Evolutionary conservation across 2,888 invertebrate genomes (phyloP), one percentile per base, ranked within the genome.

Genomic region (Agrilus biguttatus): DNA sequence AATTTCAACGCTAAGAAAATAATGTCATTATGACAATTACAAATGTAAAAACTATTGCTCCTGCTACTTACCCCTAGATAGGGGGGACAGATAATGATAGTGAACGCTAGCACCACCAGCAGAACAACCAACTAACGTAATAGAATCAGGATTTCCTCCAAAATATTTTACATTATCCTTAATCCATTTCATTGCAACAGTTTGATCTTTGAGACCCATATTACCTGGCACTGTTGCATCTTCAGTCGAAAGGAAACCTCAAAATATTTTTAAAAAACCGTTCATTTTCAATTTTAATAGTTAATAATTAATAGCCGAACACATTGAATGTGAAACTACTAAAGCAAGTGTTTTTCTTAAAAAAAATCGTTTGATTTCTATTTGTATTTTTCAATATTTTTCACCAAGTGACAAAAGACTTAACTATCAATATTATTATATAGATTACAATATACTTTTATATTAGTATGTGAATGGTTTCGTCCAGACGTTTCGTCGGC

Each of bases 91-190:
- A 49, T 77, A 74, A 46, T 82, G 83, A 52, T 79, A 76, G 58
- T 82, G 80, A 0, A 79, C 79, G 49, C 81, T 77, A 2, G 76
- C 79, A 33, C 75, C 81, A 0, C 83, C 83, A 0, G 83, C 77
- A 4, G 81, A 81, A 51, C 73, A 69, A 2, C 83, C 83, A 1
- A 74, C 60, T 1, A 83, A 55, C 0, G 80, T 77, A 19, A 83
- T 69, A 47, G 74, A 74, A 33, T 74, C 69, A 2, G 79, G 72
- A 63, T 81, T 73, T 1, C 82, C 83, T 2, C 78, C 78, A 52
- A 83, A 82, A 55, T 68, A 67, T 49, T 70, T 66, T 47, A 82
- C 78, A 57, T 82, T 80, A 36, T 71, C 59, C 41, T 73, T 71
- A 1, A 80, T 63, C 82, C 82, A 83, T 46, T 71, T 70, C 35